Evolutionary conservation across 1,140 invertebrate species (phyloP), one percentile per base, ranked within the genome.

Genomic region (Gerris buenoi): DNA sequence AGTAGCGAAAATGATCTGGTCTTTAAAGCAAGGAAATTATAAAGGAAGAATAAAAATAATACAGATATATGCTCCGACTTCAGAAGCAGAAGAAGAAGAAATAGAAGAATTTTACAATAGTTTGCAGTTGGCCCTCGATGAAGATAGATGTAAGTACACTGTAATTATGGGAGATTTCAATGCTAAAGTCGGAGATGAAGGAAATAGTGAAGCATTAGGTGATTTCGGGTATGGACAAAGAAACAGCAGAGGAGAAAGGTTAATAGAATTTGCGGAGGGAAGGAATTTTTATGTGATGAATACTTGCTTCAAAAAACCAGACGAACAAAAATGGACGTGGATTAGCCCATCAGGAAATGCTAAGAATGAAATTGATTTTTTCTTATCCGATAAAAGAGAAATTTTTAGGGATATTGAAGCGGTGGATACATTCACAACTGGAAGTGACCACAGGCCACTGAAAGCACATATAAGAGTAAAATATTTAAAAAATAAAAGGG

Each of bases 241-340:
- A 46, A 46, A 46, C 18, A 18, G 18, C 5, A 5, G 33, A 10
- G 33, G 33, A 18, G 18, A 10, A 18, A 46, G 18, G 18, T 18
- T 46, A 5, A 46, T 46, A 57, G 58, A 76, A 61, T 76, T 76
- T 66, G 75, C 72, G 46, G 67, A 73, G 71, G 71, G 74, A 63
- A 62, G 75, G n/a, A 67, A 74, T 23, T 26, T 77, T 26, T 60
- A 70, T n/a, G 69, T 76, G 46, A 68, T 63, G 27, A 77, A 77
- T 60, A 75, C 72, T 1, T 72, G 65, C 56, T 77, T 73, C 65
- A 71, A 75, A 25, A 60, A 60, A 25, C 10, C 15, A 22, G 22
- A 25, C 10, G 58, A 60, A 22, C 10, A 60, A 25, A 60, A 60
- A 22, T 60, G 58, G 58, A 60, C 58, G 3, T 46, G 33, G 33